Percentiles rank a stretch among this genome's conserved stretches.
Conservation (phyloP, 2,113 vertebrate genomes). For the Pardalotus punctatus region DNA sequence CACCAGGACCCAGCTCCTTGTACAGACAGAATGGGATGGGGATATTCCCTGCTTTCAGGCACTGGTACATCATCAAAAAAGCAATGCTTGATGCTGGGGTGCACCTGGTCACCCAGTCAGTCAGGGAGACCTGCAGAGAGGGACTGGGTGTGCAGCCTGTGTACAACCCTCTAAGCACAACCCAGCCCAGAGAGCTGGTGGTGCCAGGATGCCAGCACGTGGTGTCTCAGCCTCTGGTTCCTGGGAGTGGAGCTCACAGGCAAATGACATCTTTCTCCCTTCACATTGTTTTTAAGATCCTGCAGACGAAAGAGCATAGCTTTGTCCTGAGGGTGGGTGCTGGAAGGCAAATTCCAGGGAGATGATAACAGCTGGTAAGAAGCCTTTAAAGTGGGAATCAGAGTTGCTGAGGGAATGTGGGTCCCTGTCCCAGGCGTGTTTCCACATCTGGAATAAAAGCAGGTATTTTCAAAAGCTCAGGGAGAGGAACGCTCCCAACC, state of each 20-base stretch:
- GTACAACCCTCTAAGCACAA: not conserved
- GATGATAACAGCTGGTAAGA: not conserved
- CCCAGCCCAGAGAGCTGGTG: not conserved
- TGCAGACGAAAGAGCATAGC: not conserved
- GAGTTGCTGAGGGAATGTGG: not conserved
- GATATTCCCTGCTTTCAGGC: not conserved
- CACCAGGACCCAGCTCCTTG: not conserved
- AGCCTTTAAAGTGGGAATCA: not conserved
- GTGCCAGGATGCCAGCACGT: rapidly evolving
- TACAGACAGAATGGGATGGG: not conserved
- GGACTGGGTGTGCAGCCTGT: not conserved
- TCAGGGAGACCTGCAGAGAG: not conserved
- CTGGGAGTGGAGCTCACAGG: rapidly evolving
- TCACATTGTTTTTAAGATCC: not conserved
- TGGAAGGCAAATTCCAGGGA: not conserved
- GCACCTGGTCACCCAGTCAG: not conserved
- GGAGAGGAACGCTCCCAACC: not conserved
- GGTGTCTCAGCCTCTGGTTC: not conserved
- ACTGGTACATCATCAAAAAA: not conserved
- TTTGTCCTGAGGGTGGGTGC: not conserved
- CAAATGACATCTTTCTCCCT: not conserved
- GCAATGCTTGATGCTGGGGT: not conserved
- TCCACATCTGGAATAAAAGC: not conserved
- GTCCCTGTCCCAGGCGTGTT: not conserved
- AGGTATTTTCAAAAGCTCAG: not conserved